Percentiles rank a stretch among this genome's conserved stretches.
These are phyloP conservation scores for Pyrgilauda ruficollis DNA, from an alignment of 2,113 vertebrate species.

Conservation along the genomic window DNA sequence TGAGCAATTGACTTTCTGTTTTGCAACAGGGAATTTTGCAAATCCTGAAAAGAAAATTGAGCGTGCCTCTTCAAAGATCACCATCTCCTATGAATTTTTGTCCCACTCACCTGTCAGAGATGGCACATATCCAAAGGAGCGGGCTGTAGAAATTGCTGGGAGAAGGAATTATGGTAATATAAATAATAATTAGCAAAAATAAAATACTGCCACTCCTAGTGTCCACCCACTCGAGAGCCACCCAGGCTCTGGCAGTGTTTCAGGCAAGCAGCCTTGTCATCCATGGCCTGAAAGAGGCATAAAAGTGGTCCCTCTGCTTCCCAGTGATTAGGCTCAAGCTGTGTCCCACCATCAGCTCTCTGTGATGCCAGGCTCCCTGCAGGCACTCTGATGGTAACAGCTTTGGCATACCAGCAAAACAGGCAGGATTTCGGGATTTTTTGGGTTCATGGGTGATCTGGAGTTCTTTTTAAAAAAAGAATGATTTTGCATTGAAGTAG, in stretches of 20 bases:
- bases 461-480: not conserved
- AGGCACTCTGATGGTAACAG: fast-evolving
- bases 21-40: not conserved
- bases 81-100: not conserved
- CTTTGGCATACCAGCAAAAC: not conserved
- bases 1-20: not conserved
- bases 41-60: not conserved
- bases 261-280: not conserved
- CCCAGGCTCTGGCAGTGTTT: not conserved
- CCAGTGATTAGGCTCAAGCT: not conserved
- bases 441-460: not conserved
- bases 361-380: fast-evolving
- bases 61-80: not conserved
- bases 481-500: not conserved
- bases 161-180: not conserved
- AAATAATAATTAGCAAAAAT: constrained; percentile 5
- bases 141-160: not conserved
- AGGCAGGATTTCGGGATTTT: not conserved
- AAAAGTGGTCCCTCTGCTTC: not conserved
- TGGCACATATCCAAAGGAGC: not conserved
- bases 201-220: not conserved
- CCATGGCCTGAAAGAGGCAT: fast-evolving
- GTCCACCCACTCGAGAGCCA: not conserved
- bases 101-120: not conserved
- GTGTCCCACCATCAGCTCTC: not conserved